phyloP scores from a whole-genome alignment of 2,888 invertebrate genomes.

The Nymphalis polychloros region DNA sequence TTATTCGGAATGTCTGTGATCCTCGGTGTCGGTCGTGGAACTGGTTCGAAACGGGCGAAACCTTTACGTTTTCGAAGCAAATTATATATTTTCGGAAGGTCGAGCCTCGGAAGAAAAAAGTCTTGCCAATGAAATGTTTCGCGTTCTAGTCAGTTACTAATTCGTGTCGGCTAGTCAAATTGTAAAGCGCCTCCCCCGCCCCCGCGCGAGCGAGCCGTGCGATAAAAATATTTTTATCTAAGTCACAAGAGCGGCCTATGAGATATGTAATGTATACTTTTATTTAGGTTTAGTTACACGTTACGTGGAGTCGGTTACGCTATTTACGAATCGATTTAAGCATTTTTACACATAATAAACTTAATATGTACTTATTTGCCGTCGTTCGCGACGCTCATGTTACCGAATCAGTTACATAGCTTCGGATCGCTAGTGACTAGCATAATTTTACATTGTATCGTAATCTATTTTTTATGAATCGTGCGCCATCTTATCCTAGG shows the following conservation, averaged over 20 bases:
- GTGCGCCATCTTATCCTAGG: slow-evolving; percentile 57
- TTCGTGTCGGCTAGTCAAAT: slow-evolving; percentile 78
- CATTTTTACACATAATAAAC: slow-evolving; percentile 56
- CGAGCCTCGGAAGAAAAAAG: slow-evolving; percentile 45
- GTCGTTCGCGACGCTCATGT: slow-evolving; percentile 48
- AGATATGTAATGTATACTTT: slow-evolving; percentile 63
- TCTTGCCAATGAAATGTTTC: slow-evolving; percentile 76
- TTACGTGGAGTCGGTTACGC: slow-evolving; percentile 52
- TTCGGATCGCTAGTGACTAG: slow-evolving; percentile 73
- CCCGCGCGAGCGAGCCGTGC: slow-evolving; percentile 43
- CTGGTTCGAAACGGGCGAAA: slow-evolving; percentile 20
- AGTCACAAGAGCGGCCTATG: slow-evolving; percentile 75
- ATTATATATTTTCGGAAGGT: slow-evolving; percentile 37
- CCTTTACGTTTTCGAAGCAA: slow-evolving; percentile 31
- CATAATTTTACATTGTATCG: slow-evolving; percentile 62
- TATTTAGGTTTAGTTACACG: slow-evolving; percentile 59
- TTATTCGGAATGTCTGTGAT: slow-evolving; percentile 60
- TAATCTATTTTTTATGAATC: slow-evolving; percentile 55
- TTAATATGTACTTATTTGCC: slow-evolving; percentile 43
- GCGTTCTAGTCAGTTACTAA: slow-evolving; percentile 78
- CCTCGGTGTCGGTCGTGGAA: slow-evolving; percentile 28
- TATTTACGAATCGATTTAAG: slow-evolving; percentile 68
- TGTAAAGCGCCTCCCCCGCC: slow-evolving; percentile 36
- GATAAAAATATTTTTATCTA: slow-evolving; percentile 52
- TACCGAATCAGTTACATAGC: slow-evolving; percentile 72